Conservation (phyloP, 2,888 invertebrate species). For the Pedicia rivosa region DNA sequence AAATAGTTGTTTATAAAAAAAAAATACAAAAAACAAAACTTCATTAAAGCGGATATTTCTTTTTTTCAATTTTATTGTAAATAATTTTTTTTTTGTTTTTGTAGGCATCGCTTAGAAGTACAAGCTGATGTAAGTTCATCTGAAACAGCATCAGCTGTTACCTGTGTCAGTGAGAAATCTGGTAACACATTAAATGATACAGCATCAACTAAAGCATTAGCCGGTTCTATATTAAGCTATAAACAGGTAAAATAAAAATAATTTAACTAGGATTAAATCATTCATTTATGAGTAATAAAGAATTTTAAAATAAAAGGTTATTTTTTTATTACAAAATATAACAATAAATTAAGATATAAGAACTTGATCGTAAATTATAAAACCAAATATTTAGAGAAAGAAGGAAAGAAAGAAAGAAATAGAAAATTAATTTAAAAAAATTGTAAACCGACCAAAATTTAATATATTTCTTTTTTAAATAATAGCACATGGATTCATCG, state of each 20-base stretch:
- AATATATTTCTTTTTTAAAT: constrained; percentile 13
- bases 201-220: constrained; percentile 59
- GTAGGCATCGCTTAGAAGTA: constrained; percentile 44
- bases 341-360: no score
- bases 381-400: no score
- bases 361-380: no score
- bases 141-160: constrained; percentile 43
- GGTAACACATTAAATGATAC: constrained; percentile 30
- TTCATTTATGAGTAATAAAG: background rate
- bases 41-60: no score
- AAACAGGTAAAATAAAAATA: constrained; percentile 37
- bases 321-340: no score
- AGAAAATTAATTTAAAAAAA: no score
- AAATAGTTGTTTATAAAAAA: no score
- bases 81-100: constrained; percentile 1
- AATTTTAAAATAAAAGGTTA: no score
- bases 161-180: constrained; percentile 52
- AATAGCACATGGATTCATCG: constrained; percentile 29
- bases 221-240: constrained; percentile 57
- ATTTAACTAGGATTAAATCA: constrained; percentile 8
- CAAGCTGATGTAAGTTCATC: constrained; percentile 52
- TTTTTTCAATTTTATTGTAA: background rate
- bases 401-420: no score
- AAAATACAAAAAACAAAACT: no score
- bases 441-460: no score